Evolutionary conservation across 1,140 invertebrate species (phyloP), one percentile per base, ranked within the genome.

Genomic region (Drosophila santomea): DNA sequence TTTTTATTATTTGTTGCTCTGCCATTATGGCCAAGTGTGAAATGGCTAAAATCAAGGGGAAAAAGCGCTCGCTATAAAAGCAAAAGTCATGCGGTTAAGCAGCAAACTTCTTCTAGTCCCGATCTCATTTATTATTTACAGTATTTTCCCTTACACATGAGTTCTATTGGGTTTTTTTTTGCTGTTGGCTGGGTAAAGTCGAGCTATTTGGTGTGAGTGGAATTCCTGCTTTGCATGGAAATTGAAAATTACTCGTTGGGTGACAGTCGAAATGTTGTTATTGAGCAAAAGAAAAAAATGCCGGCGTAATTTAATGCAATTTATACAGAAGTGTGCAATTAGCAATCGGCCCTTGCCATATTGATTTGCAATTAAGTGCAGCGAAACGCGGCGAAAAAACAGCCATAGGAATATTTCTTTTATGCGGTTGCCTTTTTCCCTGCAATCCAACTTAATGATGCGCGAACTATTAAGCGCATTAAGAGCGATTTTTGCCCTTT

Each of bases 381-480:
- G 47, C 39, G 20, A 56, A 69, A 60, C 48, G 38, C 44, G 52
- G 44, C 51, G 44, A 68, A 68, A 76, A 68, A 55, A 48, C 41
- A 55, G 17, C 32, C 56, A 45, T 38, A 74, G 25, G 45, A 56
- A 61, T 77, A 56, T 66, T 77, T 51, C 39, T 43, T 57, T 50
- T 7, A 52, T 66, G 51, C 32, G 39, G 20, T 45, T 4, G 6
- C 67, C 4, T 12, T 12, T 54, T 74, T 74, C 50, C 50, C 15
- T 15, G 76, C 72, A 80, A 80, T 80, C 64, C 80, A 74, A 88
- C 71, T 88, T 89, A 88, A 88, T 88, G 83, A 83, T 74, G 84
- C 84, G 76, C 84, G 71, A 83, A 89, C 83, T 89, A 88, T 88
- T 83, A 88, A 88, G 76, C 67, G 63, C 80, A 83, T 88, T 88